phyloP scores from a whole-genome alignment of 1,140 invertebrate genomes.

The Lepidurus arcticus region DNA sequence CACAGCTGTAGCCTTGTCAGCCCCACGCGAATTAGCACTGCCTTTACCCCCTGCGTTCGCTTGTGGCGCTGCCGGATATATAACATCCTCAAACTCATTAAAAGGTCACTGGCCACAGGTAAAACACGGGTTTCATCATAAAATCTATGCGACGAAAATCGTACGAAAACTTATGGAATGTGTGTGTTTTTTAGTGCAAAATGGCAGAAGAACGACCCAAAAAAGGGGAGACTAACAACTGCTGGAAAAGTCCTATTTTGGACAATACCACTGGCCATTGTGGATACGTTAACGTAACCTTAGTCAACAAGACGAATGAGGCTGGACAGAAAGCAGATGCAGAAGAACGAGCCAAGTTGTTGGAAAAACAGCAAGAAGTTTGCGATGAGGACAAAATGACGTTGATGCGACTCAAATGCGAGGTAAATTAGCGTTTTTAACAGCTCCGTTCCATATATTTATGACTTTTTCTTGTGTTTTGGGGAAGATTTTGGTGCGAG shows the following conservation, averaged over 20 bases:
- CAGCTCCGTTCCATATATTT: neutral
- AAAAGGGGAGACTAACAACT: neutral
- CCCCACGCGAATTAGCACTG: neutral
- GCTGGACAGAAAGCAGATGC: neutral
- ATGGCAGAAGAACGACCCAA: neutral
- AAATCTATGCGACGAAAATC: no score
- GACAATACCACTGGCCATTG: neutral
- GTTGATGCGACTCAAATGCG: neutral
- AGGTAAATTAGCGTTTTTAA: neutral
- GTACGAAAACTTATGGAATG: no score
- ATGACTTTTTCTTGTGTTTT: neutral
- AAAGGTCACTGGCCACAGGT: constrained; percentile 1
- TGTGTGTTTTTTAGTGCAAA: neutral
- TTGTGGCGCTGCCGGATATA: neutral
- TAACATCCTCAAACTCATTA: neutral
- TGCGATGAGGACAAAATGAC: constrained; percentile 10
- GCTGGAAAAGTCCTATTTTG: neutral
- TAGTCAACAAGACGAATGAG: neutral
- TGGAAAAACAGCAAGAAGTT: constrained; percentile 5
- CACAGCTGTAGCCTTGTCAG: neutral
- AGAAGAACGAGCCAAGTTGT: neutral
- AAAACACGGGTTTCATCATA: neutral
- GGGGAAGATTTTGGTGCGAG: neutral
- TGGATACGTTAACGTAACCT: neutral
- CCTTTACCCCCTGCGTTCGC: neutral